These are phyloP conservation scores for Ariopsis seemanni DNA, from an alignment of 2,113 vertebrate genomes.

Conservation along the genomic window DNA sequence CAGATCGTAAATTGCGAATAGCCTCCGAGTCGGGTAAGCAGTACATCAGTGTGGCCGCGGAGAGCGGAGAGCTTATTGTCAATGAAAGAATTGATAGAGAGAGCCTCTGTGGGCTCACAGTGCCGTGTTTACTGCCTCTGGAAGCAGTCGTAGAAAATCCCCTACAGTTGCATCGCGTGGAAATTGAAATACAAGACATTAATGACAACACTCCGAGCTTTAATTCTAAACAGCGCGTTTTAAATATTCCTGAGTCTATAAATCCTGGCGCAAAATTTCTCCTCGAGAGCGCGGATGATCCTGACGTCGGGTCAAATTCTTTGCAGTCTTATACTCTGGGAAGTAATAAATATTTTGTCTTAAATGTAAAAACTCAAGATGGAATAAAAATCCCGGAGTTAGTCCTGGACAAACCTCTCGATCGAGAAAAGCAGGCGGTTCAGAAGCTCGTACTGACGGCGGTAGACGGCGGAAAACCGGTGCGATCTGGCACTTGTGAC, in stretches of 20 bases:
- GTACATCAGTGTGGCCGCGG: constrained; percentile 69
- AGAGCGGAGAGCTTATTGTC: constrained; percentile 64
- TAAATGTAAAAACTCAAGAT: constrained; percentile 65
- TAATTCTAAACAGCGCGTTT: constrained; percentile 65
- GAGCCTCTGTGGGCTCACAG: constrained; percentile 58
- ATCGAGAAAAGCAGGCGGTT: constrained; percentile 59
- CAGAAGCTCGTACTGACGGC: constrained; percentile 64
- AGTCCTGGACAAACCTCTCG: constrained; percentile 63
- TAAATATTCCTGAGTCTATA: constrained; percentile 73
- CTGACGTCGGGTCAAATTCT: constrained; percentile 58
- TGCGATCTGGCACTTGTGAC: constrained; percentile 67
- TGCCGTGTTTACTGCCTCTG: constrained; percentile 63
- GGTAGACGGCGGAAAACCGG: constrained; percentile 63
- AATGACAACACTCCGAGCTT: constrained; percentile 75
- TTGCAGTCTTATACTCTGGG: constrained; percentile 53
- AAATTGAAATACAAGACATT: constrained; percentile 75
- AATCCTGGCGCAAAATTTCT: constrained; percentile 66
- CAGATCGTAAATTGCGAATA: constrained; percentile 75
- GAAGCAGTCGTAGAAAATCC: constrained; percentile 66
- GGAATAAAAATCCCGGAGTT: constrained; percentile 61
- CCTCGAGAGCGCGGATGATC: constrained; percentile 60
- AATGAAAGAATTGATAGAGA: constrained; percentile 67
- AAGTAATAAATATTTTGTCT: constrained; percentile 50
- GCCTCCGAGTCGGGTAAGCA: constrained; percentile 75
- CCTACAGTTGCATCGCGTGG: constrained; percentile 66